Percentiles rank a stretch among this genome's conserved stretches.
Evolutionary conservation across 2,113 vertebrate species (phyloP).

Genomic region (Dasyprocta punctata): DNA sequence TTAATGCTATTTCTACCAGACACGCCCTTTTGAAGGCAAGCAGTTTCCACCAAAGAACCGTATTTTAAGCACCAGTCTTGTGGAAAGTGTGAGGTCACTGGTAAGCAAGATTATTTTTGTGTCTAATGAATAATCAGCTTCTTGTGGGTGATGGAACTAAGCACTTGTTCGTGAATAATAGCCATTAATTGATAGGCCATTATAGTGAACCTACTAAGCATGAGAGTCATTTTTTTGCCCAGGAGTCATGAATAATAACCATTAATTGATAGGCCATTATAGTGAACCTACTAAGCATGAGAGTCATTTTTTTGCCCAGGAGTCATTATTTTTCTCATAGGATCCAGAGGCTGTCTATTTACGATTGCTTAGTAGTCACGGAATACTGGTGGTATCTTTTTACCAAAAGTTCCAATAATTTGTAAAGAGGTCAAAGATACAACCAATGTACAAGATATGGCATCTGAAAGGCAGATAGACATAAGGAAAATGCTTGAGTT

Average conservation of each 20-base stretch:
- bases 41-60: background rate
- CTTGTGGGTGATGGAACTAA: background rate
- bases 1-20: background rate
- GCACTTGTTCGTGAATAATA: background rate
- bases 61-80: background rate
- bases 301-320: too few relatives aligned
- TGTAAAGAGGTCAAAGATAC: background rate
- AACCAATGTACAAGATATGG: background rate
- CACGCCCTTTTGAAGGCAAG: background rate
- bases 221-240: too few relatives aligned
- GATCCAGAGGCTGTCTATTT: background rate
- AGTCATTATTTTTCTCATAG: background rate
- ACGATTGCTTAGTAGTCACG: background rate
- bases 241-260: background rate
- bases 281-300: background rate
- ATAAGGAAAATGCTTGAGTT: background rate
- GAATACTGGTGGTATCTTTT: background rate
- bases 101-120: background rate
- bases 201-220: background rate
- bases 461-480: background rate
- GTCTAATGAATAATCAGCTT: background rate
- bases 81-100: background rate
- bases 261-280: background rate
- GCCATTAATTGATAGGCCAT: background rate
- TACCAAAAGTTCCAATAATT: background rate